A percentile compares a stretch with the other conserved stretches of the same genome.
Evolutionary conservation across 2,113 vertebrate genomes (phyloP).

Genomic region (Cygnus buccinator): DNA sequence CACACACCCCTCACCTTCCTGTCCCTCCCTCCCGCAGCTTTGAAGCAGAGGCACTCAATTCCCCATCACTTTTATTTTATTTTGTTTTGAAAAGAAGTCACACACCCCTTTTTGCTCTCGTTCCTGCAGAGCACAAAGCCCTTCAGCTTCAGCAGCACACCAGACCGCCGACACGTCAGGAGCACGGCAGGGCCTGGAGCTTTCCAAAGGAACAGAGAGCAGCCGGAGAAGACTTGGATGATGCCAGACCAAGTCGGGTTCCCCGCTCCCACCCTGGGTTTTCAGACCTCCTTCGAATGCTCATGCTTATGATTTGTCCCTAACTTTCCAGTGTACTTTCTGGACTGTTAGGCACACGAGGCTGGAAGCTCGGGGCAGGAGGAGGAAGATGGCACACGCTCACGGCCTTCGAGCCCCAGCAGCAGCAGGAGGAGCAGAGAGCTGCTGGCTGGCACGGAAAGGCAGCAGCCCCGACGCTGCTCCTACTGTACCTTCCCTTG

Average conservation of each 20-base stretch:
- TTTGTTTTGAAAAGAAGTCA: background rate
- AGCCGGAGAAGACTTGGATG: conserved; percentile 1
- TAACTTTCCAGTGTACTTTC: conserved; percentile 42
- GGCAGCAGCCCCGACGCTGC: background rate
- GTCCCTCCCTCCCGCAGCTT: background rate
- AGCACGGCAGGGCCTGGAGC: background rate
- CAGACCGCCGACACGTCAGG: too few relatives aligned
- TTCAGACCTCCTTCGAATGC: conserved; percentile 47
- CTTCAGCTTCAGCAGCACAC: too few relatives aligned
- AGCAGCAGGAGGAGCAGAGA: background rate
- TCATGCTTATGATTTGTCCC: background rate
- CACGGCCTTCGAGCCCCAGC: background rate
- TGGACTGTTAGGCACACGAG: background rate
- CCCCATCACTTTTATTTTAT: background rate
- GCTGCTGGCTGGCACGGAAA: background rate
- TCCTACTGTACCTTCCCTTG: conserved; percentile 39
- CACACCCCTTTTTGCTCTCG: background rate
- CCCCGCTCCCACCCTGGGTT: background rate
- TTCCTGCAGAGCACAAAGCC: background rate
- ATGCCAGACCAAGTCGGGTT: background rate
- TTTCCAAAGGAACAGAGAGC: background rate
- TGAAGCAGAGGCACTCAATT: background rate
- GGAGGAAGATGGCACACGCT: background rate
- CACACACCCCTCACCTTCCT: background rate
- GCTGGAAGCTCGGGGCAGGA: conserved; percentile 53